These are phyloP conservation scores for Dryas iulia DNA, from an alignment of 1,140 invertebrate genomes.

Conservation along the genomic window DNA sequence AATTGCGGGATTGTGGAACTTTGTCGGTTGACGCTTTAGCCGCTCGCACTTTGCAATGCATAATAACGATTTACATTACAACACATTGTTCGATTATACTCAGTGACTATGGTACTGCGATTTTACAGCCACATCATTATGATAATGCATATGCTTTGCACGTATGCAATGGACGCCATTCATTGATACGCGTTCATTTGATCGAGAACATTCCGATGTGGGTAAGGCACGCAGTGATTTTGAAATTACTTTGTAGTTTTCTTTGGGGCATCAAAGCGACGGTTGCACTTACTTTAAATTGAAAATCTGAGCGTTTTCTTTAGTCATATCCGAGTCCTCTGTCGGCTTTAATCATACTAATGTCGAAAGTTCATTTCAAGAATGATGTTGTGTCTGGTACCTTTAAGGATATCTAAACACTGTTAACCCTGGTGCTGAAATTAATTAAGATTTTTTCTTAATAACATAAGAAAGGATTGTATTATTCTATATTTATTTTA, in stretches of 20 bases:
- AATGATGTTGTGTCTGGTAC: slow-evolving; percentile 14
- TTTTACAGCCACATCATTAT: background rate
- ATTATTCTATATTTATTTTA: background rate
- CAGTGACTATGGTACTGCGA: background rate
- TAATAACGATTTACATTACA: slow-evolving; percentile 46
- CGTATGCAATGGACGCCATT: background rate
- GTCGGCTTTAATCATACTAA: slow-evolving; percentile 23
- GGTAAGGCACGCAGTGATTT: background rate
- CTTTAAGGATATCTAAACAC: background rate
- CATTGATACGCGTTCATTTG: background rate
- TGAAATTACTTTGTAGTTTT: slow-evolving; percentile 9
- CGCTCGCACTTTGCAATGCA: slow-evolving; percentile 55
- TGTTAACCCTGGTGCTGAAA: background rate
- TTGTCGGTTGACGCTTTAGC: slow-evolving; percentile 53
- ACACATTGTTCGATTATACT: slow-evolving; percentile 38
- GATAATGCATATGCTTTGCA: background rate
- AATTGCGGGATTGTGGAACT: slow-evolving; percentile 62
- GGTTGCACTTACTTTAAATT: slow-evolving; percentile 24
- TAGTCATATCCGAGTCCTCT: slow-evolving; percentile 5
- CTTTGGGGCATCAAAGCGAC: slow-evolving; percentile 11
- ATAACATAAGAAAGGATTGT: background rate
- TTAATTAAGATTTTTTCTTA: background rate
- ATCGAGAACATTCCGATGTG: slow-evolving; percentile 2
- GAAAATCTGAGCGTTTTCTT: slow-evolving; percentile 22
- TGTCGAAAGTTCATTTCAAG: slow-evolving; percentile 19